A percentile compares a stretch with the other conserved stretches of the same genome.
phyloP scores from a whole-genome alignment of 2,113 vertebrate genomes.

The Pardalotus punctatus region DNA sequence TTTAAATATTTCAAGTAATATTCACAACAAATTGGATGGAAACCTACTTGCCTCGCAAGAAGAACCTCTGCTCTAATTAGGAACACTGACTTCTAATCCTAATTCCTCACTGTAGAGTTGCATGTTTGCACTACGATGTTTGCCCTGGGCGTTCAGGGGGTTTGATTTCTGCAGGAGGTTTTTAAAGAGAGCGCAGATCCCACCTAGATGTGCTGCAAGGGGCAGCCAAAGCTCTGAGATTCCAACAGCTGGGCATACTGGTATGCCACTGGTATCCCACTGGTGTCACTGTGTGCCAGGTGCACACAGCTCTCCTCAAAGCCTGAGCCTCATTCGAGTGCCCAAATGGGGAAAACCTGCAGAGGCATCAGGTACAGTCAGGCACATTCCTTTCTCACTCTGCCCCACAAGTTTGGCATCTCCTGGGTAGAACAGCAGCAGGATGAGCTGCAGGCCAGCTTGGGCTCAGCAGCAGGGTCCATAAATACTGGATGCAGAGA shows the following conservation, averaged over 20 bases:
- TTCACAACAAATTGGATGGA: not conserved
- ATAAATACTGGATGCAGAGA: not conserved
- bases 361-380: not conserved
- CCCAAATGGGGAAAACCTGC: not conserved
- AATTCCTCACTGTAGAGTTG: not conserved
- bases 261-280: not conserved
- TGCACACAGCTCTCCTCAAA: not conserved
- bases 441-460: not conserved
- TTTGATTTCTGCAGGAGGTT: not conserved
- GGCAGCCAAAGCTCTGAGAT: not conserved
- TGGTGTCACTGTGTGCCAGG: not conserved
- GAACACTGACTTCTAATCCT: not conserved
- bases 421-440: not conserved
- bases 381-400: not conserved
- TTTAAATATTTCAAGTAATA: not conserved
- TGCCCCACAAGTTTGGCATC: not conserved
- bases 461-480: not conserved
- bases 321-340: rapidly evolving
- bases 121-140: not conserved
- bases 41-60: not conserved
- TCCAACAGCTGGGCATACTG: not conserved
- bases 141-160: not conserved
- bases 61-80: not conserved
- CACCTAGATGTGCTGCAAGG: not conserved
- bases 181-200: not conserved